Conservation (phyloP, 2,888 invertebrate species). For the Melinaea menophilus region DNA sequence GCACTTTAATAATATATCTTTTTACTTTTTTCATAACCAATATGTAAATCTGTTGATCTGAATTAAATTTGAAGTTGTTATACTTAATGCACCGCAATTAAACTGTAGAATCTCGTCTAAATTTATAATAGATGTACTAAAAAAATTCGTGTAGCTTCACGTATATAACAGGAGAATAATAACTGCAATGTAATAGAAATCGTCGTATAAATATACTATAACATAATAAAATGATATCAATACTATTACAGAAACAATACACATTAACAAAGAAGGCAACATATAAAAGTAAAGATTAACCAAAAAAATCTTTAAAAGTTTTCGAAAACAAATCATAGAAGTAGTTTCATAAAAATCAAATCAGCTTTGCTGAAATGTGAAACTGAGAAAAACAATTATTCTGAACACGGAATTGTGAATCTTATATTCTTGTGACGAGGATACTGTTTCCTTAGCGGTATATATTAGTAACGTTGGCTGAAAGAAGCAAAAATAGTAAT, state of each 20-base stretch:
- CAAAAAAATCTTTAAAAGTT: constrained; percentile 15
- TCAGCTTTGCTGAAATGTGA: constrained; percentile 6
- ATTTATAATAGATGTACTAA: too few species aligned
- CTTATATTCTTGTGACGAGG: background rate
- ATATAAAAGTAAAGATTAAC: constrained; percentile 16
- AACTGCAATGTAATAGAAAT: too few species aligned
- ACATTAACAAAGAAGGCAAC: background rate
- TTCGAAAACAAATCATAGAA: constrained; percentile 19
- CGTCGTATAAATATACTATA: too few species aligned
- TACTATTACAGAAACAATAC: background rate
- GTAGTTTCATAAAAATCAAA: constrained; percentile 15
- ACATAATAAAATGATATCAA: background rate
- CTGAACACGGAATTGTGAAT: background rate
- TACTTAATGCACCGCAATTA: too few species aligned
- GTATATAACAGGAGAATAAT: too few species aligned
- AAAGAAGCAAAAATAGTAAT: constrained; percentile 5
- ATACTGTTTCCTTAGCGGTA: background rate
- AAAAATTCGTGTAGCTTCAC: too few species aligned
- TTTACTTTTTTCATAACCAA: too few species aligned
- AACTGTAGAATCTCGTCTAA: too few species aligned
- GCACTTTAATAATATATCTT: too few species aligned
- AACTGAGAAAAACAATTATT: background rate
- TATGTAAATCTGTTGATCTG: too few species aligned
- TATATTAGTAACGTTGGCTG: constrained; percentile 3
- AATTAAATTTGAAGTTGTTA: too few species aligned